phyloP scores from a whole-genome alignment of 2,113 vertebrate genomes.

The Gallinago undulata region DNA sequence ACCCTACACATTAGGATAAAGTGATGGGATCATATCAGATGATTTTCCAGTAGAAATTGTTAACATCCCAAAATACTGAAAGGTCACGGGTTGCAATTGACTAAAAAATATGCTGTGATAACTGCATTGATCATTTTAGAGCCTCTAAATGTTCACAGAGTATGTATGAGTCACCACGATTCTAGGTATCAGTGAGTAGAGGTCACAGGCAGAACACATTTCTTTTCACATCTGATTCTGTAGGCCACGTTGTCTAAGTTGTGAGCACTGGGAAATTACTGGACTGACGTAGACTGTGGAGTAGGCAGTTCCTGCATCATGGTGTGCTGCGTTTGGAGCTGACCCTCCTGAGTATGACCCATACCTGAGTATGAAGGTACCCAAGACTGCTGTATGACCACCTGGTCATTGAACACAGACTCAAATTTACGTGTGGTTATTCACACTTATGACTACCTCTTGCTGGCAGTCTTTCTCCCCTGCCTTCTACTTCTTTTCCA shows the following conservation, averaged over 20 bases:
- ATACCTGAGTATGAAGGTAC: background rate
- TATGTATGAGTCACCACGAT: background rate
- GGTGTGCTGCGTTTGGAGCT: background rate
- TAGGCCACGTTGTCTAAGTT: background rate
- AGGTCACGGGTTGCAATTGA: background rate
- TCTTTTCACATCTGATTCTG: background rate
- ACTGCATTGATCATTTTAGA: background rate
- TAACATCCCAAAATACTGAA: background rate
- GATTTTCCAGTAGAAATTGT: background rate
- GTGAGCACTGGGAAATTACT: background rate
- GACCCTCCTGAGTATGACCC: too few species aligned
- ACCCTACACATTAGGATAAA: background rate
- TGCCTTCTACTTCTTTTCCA: background rate
- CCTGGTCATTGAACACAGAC: background rate
- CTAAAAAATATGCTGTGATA: background rate
- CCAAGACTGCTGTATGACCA: background rate
- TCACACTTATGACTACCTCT: background rate
- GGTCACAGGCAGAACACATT: accelerated
- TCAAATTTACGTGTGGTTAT: background rate
- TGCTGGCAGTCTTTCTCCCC: background rate
- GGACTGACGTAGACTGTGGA: background rate
- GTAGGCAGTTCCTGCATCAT: background rate
- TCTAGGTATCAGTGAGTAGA: background rate
- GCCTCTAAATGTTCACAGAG: background rate
- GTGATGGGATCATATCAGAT: background rate